Conservation (phyloP, 2,888 invertebrate species). For the Troides oblongomaculatus region DNA sequence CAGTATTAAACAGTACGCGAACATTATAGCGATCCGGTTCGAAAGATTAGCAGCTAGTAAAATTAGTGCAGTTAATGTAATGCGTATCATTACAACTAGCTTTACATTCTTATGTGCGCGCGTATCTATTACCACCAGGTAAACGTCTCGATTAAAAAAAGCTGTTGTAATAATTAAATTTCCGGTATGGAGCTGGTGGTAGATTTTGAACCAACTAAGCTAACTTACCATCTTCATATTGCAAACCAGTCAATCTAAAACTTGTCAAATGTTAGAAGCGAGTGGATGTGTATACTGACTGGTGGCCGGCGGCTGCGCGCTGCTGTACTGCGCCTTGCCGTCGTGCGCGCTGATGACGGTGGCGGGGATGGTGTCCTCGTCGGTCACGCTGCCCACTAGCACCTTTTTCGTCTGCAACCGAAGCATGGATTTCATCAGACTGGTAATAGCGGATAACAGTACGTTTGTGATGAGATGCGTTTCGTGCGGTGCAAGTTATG, state of each 20-base stretch:
- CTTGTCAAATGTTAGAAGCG: too few species aligned
- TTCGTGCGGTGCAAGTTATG: not conserved
- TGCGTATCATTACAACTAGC: too few species aligned
- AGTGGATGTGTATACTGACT: slow-evolving; percentile 39
- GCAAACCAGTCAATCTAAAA: too few species aligned
- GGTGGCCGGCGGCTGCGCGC: slow-evolving; percentile 36
- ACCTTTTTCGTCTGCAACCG: slow-evolving; percentile 47
- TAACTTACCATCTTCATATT: not conserved
- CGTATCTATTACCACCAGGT: too few species aligned
- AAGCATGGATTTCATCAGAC: not conserved
- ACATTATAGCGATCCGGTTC: too few species aligned
- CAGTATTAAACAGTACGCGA: too few species aligned
- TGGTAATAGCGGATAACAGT: not conserved
- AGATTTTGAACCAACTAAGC: not conserved
- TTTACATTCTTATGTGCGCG: too few species aligned
- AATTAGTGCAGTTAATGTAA: too few species aligned
- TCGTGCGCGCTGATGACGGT: slow-evolving; percentile 46
- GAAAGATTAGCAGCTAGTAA: too few species aligned
- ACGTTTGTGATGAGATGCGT: not conserved
- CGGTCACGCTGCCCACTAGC: slow-evolving; percentile 48
- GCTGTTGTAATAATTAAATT: too few species aligned
- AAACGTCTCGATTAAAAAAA: too few species aligned
- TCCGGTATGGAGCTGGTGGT: too few species aligned
- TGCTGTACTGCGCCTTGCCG: slow-evolving; percentile 33
- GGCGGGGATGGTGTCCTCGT: slow-evolving; percentile 60